These are phyloP conservation scores for Acropora yongei DNA, from an alignment of 64 coral and sea anemone species.

Conservation along the genomic window DNA sequence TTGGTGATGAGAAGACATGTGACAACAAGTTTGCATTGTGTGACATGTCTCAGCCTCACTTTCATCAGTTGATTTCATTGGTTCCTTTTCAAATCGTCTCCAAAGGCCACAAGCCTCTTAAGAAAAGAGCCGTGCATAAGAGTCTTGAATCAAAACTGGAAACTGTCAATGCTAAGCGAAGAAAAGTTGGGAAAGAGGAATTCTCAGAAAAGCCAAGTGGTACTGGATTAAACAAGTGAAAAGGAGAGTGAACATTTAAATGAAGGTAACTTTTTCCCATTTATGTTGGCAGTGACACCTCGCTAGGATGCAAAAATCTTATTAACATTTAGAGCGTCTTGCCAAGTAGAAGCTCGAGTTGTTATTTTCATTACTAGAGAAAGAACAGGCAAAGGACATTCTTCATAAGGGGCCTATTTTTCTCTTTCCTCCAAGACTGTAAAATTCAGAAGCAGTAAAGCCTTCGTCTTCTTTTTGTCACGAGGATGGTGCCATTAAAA, in stretches of 20 bases:
- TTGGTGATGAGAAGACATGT: background rate
- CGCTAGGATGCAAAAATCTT: no score
- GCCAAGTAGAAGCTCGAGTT: no score
- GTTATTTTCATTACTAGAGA: no score
- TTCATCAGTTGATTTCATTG: slow-evolving; percentile 67
- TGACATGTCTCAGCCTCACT: slow-evolving; percentile 13
- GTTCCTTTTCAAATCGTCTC: slow-evolving; percentile 50
- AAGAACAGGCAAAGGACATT: no score
- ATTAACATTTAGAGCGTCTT: no score
- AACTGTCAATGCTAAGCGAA: slow-evolving; percentile 75
- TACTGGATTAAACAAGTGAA: background rate
- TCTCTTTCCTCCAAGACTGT: no score
- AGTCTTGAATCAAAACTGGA: slow-evolving; percentile 87
- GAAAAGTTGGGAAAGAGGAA: slow-evolving; percentile 75
- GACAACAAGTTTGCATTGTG: background rate
- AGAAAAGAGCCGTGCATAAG: slow-evolving; percentile 79
- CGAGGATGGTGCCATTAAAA: no score
- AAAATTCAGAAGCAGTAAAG: no score
- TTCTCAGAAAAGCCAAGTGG: background rate
- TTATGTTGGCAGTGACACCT: no score
- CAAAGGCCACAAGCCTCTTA: slow-evolving; percentile 65
- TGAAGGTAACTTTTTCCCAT: background rate
- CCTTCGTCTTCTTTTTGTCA: background rate
- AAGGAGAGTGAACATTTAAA: background rate
- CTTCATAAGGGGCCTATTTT: no score